Evolutionary conservation across 2,113 vertebrate species (phyloP).

Genomic region (Aythya baeri): DNA sequence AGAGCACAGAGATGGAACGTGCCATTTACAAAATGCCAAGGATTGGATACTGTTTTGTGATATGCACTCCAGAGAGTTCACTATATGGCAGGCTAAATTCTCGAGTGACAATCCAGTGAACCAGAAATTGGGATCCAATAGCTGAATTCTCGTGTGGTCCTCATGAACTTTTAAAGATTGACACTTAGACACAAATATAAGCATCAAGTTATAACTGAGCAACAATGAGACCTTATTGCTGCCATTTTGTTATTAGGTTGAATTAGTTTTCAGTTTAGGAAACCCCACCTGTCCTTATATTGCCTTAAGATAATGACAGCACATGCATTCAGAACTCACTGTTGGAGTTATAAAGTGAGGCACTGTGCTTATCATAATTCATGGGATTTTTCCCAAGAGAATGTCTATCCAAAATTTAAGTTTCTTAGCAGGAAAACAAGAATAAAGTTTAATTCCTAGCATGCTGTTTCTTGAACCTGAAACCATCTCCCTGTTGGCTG

Average conservation of each 20-base stretch:
- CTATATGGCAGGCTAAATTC: not conserved
- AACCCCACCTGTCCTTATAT: not conserved
- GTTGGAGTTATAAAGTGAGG: not conserved
- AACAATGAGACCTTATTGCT: not conserved
- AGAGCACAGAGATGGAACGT: not conserved
- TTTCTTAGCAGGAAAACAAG: not conserved
- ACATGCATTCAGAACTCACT: not conserved
- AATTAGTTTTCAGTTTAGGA: not conserved
- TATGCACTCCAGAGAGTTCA: accelerated
- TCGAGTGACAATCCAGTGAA: not conserved
- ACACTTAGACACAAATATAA: not conserved
- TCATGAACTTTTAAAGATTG: not conserved
- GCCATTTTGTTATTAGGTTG: not conserved
- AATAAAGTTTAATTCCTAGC: not conserved
- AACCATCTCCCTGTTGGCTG: not conserved
- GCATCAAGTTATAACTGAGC: not conserved
- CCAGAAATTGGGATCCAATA: not conserved
- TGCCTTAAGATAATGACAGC: not conserved
- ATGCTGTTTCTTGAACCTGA: not conserved
- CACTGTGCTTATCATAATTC: not conserved
- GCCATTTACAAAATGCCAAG: not conserved
- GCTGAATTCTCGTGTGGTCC: not conserved
- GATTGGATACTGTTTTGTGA: not conserved
- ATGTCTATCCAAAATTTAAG: not conserved
- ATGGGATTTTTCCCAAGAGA: not conserved